Evolutionary conservation across 2,888 invertebrate genomes (phyloP).

Genomic region (Charanyca ferruginea): DNA sequence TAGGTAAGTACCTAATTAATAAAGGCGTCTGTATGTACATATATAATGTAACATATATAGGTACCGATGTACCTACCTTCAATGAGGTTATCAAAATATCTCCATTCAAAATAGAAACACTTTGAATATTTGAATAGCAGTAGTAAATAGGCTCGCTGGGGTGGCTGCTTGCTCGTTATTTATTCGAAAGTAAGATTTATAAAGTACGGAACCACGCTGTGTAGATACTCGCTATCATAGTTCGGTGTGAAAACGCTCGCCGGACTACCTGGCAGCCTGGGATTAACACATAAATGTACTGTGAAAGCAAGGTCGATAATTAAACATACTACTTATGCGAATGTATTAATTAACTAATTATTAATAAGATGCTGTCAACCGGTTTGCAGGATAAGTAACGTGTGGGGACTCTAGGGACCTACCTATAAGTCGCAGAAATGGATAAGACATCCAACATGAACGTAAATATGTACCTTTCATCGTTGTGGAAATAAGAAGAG

Average conservation of each 20-base stretch:
- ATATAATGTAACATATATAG: neutral
- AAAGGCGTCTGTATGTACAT: neutral
- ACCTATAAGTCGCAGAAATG: neutral
- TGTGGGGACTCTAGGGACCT: too few relatives aligned
- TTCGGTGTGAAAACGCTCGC: conserved; percentile 50
- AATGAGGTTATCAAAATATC: conserved; percentile 59
- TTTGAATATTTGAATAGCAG: conserved; percentile 63
- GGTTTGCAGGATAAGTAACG: conserved; percentile 24
- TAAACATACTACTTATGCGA: conserved; percentile 40
- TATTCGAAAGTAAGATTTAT: conserved; percentile 71
- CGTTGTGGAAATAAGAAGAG: neutral
- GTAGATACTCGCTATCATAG: conserved; percentile 61
- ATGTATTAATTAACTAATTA: conserved; percentile 52
- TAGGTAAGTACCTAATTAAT: conserved; percentile 27
- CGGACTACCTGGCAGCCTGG: conserved; percentile 25
- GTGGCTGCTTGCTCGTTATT: conserved; percentile 62
- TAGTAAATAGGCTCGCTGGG: conserved; percentile 58
- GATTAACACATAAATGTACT: conserved; percentile 61
- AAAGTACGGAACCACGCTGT: conserved; percentile 66
- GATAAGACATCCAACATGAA: neutral
- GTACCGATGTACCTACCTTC: conserved; percentile 35
- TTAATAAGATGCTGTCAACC: conserved; percentile 29
- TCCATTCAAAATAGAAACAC: conserved; percentile 56
- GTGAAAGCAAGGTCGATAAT: conserved; percentile 53
- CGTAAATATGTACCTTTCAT: neutral